phyloP scores from a whole-genome alignment of 2,797 vertebrate species.

The Eulemur rubriventer region DNA sequence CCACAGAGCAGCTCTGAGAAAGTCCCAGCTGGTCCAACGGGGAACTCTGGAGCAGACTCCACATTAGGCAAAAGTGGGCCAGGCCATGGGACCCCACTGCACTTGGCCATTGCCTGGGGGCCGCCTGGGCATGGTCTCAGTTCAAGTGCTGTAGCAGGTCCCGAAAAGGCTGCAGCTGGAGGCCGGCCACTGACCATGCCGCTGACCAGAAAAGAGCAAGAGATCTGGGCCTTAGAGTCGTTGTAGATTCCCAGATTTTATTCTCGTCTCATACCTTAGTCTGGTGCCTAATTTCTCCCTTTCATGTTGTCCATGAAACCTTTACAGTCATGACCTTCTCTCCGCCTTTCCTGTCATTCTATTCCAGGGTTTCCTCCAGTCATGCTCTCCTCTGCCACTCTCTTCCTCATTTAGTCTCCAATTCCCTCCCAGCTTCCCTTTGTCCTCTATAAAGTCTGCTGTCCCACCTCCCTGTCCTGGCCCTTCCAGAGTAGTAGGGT shows the following conservation, averaged over 20 bases:
- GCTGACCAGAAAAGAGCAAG: not conserved
- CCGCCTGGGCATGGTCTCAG: not conserved
- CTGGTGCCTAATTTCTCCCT: not conserved
- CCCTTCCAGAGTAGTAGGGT: accelerated
- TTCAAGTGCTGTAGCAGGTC: not conserved
- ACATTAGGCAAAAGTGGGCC: not conserved
- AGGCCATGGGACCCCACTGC: accelerated
- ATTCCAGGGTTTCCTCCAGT: not conserved
- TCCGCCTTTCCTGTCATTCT: not conserved
- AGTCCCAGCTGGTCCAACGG: not conserved
- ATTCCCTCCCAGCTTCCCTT: not conserved
- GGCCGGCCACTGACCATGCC: too few relatives aligned
- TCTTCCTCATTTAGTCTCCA: conserved; percentile 20
- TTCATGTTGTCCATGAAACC: not conserved
- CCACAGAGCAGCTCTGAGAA: not conserved
- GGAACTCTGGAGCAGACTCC: not conserved
- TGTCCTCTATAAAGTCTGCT: not conserved
- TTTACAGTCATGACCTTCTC: not conserved
- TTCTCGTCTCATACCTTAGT: not conserved
- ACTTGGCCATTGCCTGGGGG: not conserved
- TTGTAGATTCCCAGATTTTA: not conserved
- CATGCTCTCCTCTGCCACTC: not conserved
- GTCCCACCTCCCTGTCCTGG: conserved; percentile 8
- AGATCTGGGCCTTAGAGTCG: accelerated
- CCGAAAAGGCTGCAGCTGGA: not conserved